Evolutionary conservation across 2,113 vertebrate species (phyloP).

Genomic region (Ctenomys sociabilis): DNA sequence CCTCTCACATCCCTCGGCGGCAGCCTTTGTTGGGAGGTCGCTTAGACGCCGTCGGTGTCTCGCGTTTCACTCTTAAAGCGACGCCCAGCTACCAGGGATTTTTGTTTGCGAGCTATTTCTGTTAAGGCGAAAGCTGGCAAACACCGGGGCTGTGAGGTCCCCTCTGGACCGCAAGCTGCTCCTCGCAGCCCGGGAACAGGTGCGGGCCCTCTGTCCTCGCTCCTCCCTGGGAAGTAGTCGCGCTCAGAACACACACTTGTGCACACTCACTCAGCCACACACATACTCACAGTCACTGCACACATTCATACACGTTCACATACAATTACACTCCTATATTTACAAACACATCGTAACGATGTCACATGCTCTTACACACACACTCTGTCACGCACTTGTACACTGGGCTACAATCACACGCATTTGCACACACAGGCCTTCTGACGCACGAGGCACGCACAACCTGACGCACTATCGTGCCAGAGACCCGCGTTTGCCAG

Average conservation of each 20-base stretch:
- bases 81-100: neutral
- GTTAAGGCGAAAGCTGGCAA: conserved; percentile 35
- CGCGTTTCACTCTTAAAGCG: neutral
- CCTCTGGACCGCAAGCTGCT: conserved; percentile 58
- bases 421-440: neutral
- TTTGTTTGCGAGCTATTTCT: conserved; percentile 10
- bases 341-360: neutral
- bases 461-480: neutral
- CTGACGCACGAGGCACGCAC: neutral
- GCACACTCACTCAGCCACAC: neutral
- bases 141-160: neutral
- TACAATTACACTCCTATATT: neutral
- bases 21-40: neutral
- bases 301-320: neutral
- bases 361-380: neutral
- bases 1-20: neutral
- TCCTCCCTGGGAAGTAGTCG: neutral
- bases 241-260: neutral
- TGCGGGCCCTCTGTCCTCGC: neutral
- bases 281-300: neutral
- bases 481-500: neutral
- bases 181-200: conserved; percentile 17
- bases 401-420: neutral
- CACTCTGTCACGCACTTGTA: neutral
- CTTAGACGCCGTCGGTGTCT: neutral